phyloP scores from a whole-genome alignment of 2,797 vertebrate genomes.

The Hipposideros larvatus region DNA sequence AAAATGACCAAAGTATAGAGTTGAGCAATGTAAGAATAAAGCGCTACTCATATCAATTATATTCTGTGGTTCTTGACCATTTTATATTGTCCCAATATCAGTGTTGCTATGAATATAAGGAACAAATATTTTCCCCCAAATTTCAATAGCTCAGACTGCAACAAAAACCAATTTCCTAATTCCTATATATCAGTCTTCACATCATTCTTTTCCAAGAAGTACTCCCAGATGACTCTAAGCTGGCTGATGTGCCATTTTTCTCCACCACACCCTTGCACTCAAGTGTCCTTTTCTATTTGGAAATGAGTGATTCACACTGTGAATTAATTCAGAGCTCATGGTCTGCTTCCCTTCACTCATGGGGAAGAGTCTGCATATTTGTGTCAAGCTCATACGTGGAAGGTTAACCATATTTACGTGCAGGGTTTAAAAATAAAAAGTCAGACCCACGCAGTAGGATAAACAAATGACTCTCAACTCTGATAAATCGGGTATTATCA shows the following conservation, averaged over 20 bases:
- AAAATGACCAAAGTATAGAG: neutral
- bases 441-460: neutral
- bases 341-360: neutral
- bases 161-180: neutral
- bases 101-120: neutral
- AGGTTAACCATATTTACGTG: neutral
- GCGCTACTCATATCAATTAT: neutral
- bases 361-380: neutral
- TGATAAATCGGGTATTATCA: neutral
- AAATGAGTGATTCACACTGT: neutral
- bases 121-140: neutral
- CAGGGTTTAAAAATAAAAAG: conserved; percentile 16
- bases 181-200: neutral
- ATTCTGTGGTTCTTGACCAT: neutral
- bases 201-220: neutral
- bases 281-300: neutral
- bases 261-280: neutral
- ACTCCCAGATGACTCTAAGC: neutral
- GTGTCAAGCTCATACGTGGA: neutral
- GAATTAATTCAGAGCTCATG: neutral
- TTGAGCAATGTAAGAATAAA: neutral
- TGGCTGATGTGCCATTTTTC: neutral
- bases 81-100: neutral
- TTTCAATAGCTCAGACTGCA: neutral
- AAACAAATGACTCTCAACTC: neutral